Evolutionary conservation across 1,140 invertebrate species (phyloP), one percentile per base, ranked within the genome.

Genomic region (Brachionus paranguensis): DNA sequence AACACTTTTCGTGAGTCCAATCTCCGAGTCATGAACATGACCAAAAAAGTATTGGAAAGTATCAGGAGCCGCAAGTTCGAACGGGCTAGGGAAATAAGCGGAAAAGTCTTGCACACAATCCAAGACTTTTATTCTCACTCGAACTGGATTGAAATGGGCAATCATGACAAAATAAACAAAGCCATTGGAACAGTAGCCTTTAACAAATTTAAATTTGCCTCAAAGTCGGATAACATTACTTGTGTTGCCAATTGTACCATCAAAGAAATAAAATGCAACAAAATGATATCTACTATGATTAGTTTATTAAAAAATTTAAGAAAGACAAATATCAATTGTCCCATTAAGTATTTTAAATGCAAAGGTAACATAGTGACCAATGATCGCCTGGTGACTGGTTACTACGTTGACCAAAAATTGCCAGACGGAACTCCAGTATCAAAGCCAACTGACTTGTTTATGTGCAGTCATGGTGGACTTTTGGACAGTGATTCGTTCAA

Each of bases 141-240:
- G 17, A 84, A 84, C 43, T 84, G 83, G 83, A 33, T 84, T 27
- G 83, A 84, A 78, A 72, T 84, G 83, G 83, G 83, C 24, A 84
- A 74, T n/a, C 17, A 45, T 33, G 27, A 76, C 5, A 24, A 20
- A 8, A 74, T 84, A n/a, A 74, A 84, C n/a, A 41, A 24, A 10
- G 24, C 29, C 11, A 72, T 68, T 64, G 60, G 60, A 50, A 70
- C 60, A 12, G 20, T 4, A 17, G 24, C 68, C 14, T 70, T 84
- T 72, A 24, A 27, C 7, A 64, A 27, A 11, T 12, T 43, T n/a
- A 37, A 37, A 41, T 41, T 84, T 33, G 81, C 64, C 4, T 33
- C 43, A 7, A n/a, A 33, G 20, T 53, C 14, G 2, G 81, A 70
- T 17, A 84, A 17, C 47, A 14, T 24, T 11, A 70, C 60, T 17